Conservation (phyloP, 1,140 invertebrate genomes). For the Brachionus rotundiformis region DNA sequence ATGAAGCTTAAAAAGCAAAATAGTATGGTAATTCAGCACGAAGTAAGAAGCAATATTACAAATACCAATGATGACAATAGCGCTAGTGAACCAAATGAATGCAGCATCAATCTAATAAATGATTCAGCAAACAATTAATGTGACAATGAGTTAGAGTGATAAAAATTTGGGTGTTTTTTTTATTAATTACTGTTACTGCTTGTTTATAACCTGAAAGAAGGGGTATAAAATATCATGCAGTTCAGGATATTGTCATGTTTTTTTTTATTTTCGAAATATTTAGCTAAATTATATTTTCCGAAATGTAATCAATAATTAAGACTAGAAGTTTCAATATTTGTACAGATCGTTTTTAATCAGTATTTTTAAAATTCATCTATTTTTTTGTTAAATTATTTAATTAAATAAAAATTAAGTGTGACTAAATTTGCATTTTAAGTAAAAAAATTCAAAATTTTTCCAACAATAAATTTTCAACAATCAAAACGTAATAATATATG, state of each 20-base stretch:
- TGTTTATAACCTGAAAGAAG: not conserved
- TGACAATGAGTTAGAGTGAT: not conserved
- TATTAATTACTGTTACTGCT: not conserved
- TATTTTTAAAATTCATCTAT: slow-evolving; percentile 26
- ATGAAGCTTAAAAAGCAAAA: slow-evolving; percentile 7
- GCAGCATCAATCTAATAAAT: slow-evolving; percentile 11
- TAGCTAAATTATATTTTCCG: slow-evolving; percentile 3
- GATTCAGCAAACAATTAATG: not conserved
- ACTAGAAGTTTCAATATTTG: not conserved
- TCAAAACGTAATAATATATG: too few relatives aligned
- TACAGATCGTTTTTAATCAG: not conserved
- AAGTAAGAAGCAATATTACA: slow-evolving; percentile 4
- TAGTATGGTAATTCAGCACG: slow-evolving; percentile 16
- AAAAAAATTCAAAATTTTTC: too few relatives aligned
- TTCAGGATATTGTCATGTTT: not conserved
- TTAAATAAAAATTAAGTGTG: not conserved
- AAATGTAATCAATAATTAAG: not conserved
- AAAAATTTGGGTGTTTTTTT: slow-evolving; percentile 1
- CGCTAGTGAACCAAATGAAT: not conserved
- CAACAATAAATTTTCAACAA: too few relatives aligned
- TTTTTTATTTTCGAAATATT: not conserved
- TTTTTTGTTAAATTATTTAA: slow-evolving; percentile 20
- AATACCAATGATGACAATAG: not conserved
- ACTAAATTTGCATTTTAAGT: not conserved
- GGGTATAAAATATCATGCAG: not conserved